phyloP scores from a whole-genome alignment of 2,113 vertebrate species.

The Scomber colias region DNA sequence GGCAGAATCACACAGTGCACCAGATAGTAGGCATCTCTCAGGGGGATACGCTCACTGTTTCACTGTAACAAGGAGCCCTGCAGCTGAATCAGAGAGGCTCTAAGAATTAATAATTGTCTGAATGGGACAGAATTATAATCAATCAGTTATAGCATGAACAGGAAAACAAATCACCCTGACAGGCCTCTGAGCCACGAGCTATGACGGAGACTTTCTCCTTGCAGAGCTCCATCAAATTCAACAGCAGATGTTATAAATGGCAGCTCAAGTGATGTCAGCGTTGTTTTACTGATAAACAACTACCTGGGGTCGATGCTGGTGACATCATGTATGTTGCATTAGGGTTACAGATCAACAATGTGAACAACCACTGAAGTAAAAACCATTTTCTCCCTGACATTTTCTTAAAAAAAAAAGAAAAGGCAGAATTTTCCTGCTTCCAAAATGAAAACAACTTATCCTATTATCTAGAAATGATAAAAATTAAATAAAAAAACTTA shows the following conservation, averaged over 20 bases:
- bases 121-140: conserved; percentile 28
- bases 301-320: neutral
- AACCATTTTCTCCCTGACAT: no score
- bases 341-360: neutral
- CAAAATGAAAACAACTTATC: neutral
- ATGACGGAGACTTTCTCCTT: conserved; percentile 24
- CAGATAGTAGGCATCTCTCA: neutral
- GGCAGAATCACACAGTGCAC: conserved; percentile 27
- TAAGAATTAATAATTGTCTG: conserved; percentile 36
- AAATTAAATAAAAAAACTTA: no score
- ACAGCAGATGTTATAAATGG: conserved; percentile 23
- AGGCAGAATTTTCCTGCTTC: no score
- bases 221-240: conserved; percentile 34
- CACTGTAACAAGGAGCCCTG: neutral
- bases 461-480: no score
- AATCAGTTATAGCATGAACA: conserved; percentile 20
- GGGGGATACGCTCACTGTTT: neutral
- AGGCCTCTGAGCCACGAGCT: conserved; percentile 18
- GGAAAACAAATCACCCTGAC: conserved; percentile 14
- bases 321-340: neutral
- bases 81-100: neutral
- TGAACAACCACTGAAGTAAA: neutral
- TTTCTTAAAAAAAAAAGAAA: no score
- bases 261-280: neutral
- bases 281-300: conserved; percentile 15